Evolutionary conservation across 2,888 invertebrate genomes (phyloP).

Genomic region (Hypolimnas misippus): DNA sequence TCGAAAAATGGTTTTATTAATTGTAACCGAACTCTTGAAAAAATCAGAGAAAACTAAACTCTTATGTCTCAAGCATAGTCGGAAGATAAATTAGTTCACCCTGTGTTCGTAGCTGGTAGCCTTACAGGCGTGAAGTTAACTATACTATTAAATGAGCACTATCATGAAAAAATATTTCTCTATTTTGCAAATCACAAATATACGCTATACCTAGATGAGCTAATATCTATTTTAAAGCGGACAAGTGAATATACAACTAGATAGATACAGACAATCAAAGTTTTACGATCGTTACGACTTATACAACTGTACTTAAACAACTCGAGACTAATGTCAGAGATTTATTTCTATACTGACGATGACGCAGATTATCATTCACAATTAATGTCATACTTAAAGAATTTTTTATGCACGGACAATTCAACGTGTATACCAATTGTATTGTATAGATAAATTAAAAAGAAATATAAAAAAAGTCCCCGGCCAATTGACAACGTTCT

Average conservation of each 20-base stretch:
- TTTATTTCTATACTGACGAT: no score
- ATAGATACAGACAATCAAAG: neutral
- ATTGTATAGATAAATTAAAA: no score
- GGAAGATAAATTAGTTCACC: slow-evolving; percentile 27
- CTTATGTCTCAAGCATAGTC: neutral
- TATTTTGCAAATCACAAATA: slow-evolving; percentile 77
- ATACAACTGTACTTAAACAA: no score
- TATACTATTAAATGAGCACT: slow-evolving; percentile 62
- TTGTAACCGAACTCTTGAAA: no score
- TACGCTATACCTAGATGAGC: slow-evolving; percentile 67
- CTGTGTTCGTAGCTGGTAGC: slow-evolving; percentile 34
- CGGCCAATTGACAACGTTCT: no score
- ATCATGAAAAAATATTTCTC: slow-evolving; percentile 78
- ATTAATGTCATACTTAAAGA: no score
- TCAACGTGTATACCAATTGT: no score
- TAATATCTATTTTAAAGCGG: slow-evolving; percentile 54
- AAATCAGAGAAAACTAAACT: neutral
- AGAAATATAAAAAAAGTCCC: no score
- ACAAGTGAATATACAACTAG: slow-evolving; percentile 43
- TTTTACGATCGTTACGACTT: neutral
- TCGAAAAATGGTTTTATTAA: neutral
- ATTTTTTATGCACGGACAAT: no score
- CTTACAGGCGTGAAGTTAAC: slow-evolving; percentile 40
- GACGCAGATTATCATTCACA: no score
- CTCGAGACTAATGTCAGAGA: no score